Base-by-base conservation (phyloP, 2,113 vertebrate species). In the Phaetusa simplex region DNA sequence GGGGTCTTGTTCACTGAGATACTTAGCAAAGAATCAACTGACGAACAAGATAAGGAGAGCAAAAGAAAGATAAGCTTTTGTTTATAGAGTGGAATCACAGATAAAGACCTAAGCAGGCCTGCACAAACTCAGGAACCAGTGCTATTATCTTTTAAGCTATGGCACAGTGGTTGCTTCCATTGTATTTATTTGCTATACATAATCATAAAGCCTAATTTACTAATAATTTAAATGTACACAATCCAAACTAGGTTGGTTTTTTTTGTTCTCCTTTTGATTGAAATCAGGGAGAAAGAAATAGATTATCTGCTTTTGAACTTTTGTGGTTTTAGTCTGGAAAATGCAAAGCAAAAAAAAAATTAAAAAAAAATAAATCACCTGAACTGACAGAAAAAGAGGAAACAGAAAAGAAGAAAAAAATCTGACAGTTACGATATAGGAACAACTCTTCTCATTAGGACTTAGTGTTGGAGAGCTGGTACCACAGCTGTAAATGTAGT, bases 51-150 rank as follows among this genome's bases (percentile, higher is more conserved):
- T 98, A 98, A 97, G 91, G 70, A 72, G 66, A 87, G 90, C 89
- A 93, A 86, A 97, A 90, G 93, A 94, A 96, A 94, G 91, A 93
- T 96, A 95, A 97, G 76, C 86, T 93, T 91, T 97, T 97, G 97
- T 96, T 97, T 97, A 84, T 65, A 90, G 88, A 91, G 88, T 30
- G 70, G 52, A 78, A 90, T 94, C 73, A 80, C 67, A 94, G 96
- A 95, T 96, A 96, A 97, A 76, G 92, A 83, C 79, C 84, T 92
- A 82, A 87, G 67, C 55, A 88, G 71, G 92, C 69, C 96, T 98
- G 98, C 84, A 84, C 76, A 97, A 86, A 85, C 97, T 98, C 97
- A 98, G 95, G 92, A 86, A 96, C 67, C 80, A 84, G 82, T 9
- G 72, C 95, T 95, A 91, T 8, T 88, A 82, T 95, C 96, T 95